These are phyloP conservation scores for Eleginops maclovinus DNA, from an alignment of 2,113 vertebrate genomes.

Conservation along the genomic window DNA sequence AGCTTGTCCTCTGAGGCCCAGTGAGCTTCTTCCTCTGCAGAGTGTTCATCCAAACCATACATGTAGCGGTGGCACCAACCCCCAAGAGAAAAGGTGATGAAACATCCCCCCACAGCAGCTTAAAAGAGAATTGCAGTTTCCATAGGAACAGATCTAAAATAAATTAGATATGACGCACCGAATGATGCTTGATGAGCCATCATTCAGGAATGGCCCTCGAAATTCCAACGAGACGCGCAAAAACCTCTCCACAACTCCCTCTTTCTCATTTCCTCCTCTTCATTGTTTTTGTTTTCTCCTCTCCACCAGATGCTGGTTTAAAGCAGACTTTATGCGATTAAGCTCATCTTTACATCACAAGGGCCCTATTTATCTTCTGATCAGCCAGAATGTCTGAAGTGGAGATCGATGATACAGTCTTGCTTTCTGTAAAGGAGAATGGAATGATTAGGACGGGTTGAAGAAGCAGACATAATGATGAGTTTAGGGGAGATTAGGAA, in stretches of 20 bases:
- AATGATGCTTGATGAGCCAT: conserved; percentile 75
- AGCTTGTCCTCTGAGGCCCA: conserved; percentile 46
- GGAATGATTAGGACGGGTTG: conserved; percentile 22
- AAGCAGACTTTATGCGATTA: conserved; percentile 37
- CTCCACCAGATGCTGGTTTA: conserved; percentile 44
- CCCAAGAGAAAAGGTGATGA: conserved; percentile 70
- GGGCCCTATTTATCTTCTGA: conserved; percentile 59
- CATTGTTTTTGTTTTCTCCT: conserved; percentile 25
- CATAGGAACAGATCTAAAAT: conserved; percentile 84
- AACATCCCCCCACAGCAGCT: conserved; percentile 67
- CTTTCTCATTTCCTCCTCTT: conserved; percentile 43
- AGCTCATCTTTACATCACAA: conserved; percentile 58
- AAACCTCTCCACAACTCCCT: conserved; percentile 12
- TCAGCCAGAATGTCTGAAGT: conserved; percentile 52
- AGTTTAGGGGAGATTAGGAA: conserved; percentile 23
- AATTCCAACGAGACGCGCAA: conserved; percentile 61
- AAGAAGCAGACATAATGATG: conserved; percentile 19
- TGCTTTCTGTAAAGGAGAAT: conserved; percentile 25
- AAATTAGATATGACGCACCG: conserved; percentile 74
- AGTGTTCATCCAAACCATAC: conserved; percentile 57
- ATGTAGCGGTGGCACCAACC: conserved; percentile 55
- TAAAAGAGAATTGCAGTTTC: conserved; percentile 79
- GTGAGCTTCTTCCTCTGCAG: conserved; percentile 45
- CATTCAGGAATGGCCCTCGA: conserved; percentile 70
- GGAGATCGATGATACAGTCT: conserved; percentile 54